Evolutionary conservation across 2,888 invertebrate genomes (phyloP).

Genomic region (Perizoma affinitatum): DNA sequence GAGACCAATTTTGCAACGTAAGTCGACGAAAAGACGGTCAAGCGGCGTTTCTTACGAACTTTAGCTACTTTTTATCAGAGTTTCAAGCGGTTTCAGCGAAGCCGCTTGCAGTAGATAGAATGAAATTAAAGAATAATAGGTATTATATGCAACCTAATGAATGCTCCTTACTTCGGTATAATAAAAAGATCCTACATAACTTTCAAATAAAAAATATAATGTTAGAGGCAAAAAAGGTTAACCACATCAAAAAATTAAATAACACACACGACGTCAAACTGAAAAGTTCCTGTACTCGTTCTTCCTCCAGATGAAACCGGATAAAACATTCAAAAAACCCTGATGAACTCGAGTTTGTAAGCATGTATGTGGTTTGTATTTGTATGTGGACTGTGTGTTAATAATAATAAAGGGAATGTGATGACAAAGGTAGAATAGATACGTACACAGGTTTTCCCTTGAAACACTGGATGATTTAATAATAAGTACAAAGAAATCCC

Average conservation of each 20-base stretch:
- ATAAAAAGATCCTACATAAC: no score
- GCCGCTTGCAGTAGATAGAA: no score
- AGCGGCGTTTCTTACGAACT: no score
- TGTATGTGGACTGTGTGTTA: slow-evolving; percentile 20
- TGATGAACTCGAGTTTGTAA: slow-evolving; percentile 38
- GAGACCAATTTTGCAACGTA: no score
- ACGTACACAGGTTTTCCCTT: neutral
- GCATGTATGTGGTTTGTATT: slow-evolving; percentile 23
- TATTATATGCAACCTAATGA: no score
- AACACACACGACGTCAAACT: slow-evolving; percentile 11
- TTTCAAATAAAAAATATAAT: neutral
- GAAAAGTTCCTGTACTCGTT: slow-evolving; percentile 14
- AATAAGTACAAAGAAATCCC: no score
- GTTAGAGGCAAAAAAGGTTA: slow-evolving; percentile 12
- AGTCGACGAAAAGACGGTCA: no score
- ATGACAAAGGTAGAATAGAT: slow-evolving; percentile 1
- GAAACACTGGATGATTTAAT: neutral
- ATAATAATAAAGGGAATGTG: slow-evolving; percentile 27
- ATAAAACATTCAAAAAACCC: slow-evolving; percentile 48
- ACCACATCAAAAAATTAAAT: slow-evolving; percentile 20
- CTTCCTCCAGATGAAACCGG: slow-evolving; percentile 22
- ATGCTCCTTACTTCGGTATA: no score
- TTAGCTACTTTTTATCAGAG: no score
- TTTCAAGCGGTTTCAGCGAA: no score
- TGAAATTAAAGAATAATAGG: no score